These are phyloP conservation scores for Porites rus DNA, from an alignment of 92 coral and sea anemone genomes.

Conservation along the genomic window DNA sequence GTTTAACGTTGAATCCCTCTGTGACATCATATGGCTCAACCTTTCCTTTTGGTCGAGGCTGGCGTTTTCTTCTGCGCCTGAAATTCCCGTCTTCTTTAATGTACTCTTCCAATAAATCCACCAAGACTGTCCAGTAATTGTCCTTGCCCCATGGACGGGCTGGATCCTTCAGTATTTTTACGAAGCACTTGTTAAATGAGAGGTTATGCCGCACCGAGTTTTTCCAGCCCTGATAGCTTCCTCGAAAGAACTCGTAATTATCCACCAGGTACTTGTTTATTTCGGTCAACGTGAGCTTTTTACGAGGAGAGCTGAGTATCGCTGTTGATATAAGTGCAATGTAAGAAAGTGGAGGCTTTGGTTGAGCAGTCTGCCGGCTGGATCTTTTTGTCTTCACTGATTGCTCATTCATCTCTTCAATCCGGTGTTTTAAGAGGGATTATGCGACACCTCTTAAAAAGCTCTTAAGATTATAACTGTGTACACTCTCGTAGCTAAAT, in stretches of 20 bases:
- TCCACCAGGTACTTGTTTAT: conserved; percentile 92
- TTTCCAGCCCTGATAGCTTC: conserved; percentile 98
- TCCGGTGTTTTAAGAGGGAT: background rate
- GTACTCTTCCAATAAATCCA: conserved; percentile 90
- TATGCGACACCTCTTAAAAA: conserved; percentile 15
- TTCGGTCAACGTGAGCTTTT: conserved; percentile 92
- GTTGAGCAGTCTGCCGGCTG: conserved; percentile 42
- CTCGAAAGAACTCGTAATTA: conserved; percentile 94
- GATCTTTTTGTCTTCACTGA: conserved; percentile 14
- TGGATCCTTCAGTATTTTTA: conserved; percentile 95
- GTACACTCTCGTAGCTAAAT: background rate
- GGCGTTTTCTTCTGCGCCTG: conserved; percentile 88
- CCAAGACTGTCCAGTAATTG: conserved; percentile 93
- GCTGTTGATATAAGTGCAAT: conserved; percentile 98
- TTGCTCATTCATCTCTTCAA: conserved; percentile 30
- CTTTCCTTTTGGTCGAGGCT: conserved; percentile 51
- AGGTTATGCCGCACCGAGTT: conserved; percentile 99
- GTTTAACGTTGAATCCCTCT: conserved; percentile 7
- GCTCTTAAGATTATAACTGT: conserved; percentile 8
- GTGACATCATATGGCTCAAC: background rate
- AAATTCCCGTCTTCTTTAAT: conserved; percentile 91
- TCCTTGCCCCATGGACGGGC: conserved; percentile 99
- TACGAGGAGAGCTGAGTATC: conserved; percentile 93
- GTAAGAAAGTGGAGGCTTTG: conserved; percentile 98
- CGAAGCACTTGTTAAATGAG: conserved; percentile 97